phyloP scores from a whole-genome alignment of 2,797 vertebrate genomes.

The Borostomias antarcticus region DNA sequence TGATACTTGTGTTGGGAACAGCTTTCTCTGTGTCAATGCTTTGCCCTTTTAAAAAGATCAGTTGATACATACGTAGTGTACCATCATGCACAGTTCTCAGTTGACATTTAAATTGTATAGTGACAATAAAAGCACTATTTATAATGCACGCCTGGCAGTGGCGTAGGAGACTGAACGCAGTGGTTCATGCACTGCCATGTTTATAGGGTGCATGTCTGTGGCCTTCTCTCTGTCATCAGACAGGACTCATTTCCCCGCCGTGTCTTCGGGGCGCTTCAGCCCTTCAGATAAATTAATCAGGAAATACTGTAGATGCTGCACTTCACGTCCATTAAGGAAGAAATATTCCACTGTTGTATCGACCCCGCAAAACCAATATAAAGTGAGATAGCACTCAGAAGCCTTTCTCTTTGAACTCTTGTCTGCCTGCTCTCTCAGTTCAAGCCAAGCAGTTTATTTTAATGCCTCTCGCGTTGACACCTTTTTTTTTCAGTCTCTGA shows the following conservation, averaged over 20 bases:
- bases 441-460: conserved; percentile 18
- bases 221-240: background rate
- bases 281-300: conserved; percentile 16
- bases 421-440: conserved; percentile 10
- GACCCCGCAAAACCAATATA: conserved; percentile 16
- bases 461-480: conserved; percentile 2
- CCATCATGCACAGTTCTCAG: conserved; percentile 12
- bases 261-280: background rate
- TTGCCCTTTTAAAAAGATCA: background rate
- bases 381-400: background rate
- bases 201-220: background rate
- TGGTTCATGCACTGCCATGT: conserved; percentile 1
- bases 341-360: conserved; percentile 2
- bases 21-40: no score
- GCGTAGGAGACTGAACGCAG: background rate
- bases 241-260: conserved; percentile 11
- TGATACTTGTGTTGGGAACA: no score
- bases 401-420: conserved; percentile 6
- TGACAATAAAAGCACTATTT: conserved; percentile 10
- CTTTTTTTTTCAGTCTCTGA: background rate
- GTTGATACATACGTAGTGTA: conserved; percentile 10
- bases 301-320: conserved; percentile 17
- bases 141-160: background rate
- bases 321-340: conserved; percentile 14
- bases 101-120: conserved; percentile 18